Conservation (phyloP, 2,113 vertebrate species). For the Gavialis gangeticus region DNA sequence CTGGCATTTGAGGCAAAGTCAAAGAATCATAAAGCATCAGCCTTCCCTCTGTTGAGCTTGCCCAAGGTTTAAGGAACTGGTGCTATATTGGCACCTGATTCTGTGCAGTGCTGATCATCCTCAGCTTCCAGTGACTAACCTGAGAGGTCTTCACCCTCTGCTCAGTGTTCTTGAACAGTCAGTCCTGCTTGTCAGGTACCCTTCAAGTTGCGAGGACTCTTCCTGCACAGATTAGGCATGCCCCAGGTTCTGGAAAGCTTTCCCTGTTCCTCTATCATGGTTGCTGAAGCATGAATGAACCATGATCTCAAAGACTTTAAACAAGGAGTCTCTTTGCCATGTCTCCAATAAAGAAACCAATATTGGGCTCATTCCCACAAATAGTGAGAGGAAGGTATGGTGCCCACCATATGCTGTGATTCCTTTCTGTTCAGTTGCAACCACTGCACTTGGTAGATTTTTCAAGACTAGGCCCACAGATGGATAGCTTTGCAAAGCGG, state of each 20-base stretch:
- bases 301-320: neutral
- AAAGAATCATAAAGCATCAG: constrained; percentile 1
- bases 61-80: accelerated
- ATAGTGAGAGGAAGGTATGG: too few species aligned
- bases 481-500: neutral
- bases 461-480: neutral
- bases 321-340: neutral
- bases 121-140: neutral
- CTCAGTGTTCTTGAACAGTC: neutral
- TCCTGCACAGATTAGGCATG: neutral
- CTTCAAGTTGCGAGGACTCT: neutral
- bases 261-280: neutral
- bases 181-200: neutral
- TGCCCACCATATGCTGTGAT: neutral
- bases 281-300: neutral
- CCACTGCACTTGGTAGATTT: neutral
- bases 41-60: neutral
- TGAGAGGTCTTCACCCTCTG: neutral
- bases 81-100: accelerated
- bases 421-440: neutral
- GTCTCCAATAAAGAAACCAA: neutral
- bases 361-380: neutral
- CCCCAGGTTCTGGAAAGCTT: neutral
- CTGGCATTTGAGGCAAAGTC: neutral
- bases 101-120: neutral